These are phyloP conservation scores for Paracentrotus lividus DNA, from an alignment of 53 echinoderm and acorn worm genomes.

Conservation along the genomic window DNA sequence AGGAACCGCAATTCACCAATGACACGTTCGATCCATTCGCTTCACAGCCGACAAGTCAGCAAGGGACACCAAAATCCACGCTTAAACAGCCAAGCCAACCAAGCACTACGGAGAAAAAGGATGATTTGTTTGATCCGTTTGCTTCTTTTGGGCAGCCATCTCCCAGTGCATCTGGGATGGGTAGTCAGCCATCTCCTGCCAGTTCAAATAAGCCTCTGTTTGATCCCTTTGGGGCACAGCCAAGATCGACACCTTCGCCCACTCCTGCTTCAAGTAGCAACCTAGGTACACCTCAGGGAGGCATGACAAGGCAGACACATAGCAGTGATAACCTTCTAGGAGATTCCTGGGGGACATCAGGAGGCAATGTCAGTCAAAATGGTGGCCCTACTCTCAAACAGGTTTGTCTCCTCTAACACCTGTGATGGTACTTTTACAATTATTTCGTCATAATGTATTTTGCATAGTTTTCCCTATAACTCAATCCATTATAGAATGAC, in stretches of 20 bases:
- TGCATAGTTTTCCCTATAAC: no score
- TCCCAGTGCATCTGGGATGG: not conserved
- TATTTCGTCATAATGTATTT: no score
- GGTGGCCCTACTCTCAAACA: constrained; percentile 61
- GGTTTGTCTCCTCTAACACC: not conserved
- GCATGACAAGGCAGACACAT: constrained; percentile 79
- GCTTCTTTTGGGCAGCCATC: constrained; percentile 74
- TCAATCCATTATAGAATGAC: no score
- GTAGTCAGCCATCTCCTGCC: constrained; percentile 38
- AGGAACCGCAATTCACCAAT: not conserved
- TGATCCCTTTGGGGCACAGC: constrained; percentile 80
- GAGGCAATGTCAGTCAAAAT: constrained; percentile 65
- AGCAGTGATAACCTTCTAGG: constrained; percentile 83
- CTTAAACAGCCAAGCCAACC: constrained; percentile 48
- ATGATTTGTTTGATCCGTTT: constrained; percentile 80
- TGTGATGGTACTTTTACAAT: no score
- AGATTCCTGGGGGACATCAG: no score
- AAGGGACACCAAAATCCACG: constrained; percentile 50
- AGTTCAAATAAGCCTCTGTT: constrained; percentile 67
- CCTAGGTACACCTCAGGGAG: constrained; percentile 53
- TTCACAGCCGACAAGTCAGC: constrained; percentile 44
- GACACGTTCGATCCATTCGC: constrained; percentile 81
- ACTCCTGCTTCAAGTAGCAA: constrained; percentile 64
- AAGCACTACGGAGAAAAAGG: not conserved
- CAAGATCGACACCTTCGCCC: constrained; percentile 53